Conservation (phyloP, 2,797 vertebrate genomes). For the Cynodonichthys magdalenae region DNA sequence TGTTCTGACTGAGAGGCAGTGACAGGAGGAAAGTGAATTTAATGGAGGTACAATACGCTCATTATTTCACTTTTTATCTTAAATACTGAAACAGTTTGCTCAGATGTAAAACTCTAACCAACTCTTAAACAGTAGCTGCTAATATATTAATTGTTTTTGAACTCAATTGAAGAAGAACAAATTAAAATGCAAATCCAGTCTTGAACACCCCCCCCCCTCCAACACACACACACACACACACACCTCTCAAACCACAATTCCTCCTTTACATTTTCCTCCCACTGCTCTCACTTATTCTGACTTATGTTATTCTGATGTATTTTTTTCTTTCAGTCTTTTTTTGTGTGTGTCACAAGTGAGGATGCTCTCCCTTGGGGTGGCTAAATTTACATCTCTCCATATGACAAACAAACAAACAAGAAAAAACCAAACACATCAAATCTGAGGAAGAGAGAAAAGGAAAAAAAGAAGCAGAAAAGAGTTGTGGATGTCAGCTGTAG, state of each 20-base stretch:
- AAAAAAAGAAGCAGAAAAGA: slow-evolving; percentile 28
- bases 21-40: no score
- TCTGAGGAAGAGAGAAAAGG: slow-evolving; percentile 43
- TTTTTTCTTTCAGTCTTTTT: slow-evolving; percentile 35
- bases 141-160: no score
- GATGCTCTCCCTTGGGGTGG: slow-evolving; percentile 75
- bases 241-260: slow-evolving; percentile 64
- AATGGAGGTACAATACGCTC: no score
- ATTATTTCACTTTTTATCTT: no score
- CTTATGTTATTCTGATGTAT: slow-evolving; percentile 75
- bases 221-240: no score
- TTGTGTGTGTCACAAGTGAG: slow-evolving; percentile 69
- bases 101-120: no score
- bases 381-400: slow-evolving; percentile 80
- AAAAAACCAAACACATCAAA: slow-evolving; percentile 79
- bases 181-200: no score
- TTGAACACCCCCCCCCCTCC: no score
- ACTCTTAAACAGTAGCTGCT: no score
- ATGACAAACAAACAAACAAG: slow-evolving; percentile 70
- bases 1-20: no score
- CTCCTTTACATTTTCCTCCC: slow-evolving; percentile 60
- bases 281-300: slow-evolving; percentile 63
- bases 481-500: slow-evolving; percentile 45
- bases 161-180: no score
- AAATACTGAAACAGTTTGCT: no score